A percentile compares a stretch with the other conserved stretches of the same genome.
phyloP scores from a whole-genome alignment of 2,888 invertebrate species.

The Synergus itoensis region DNA sequence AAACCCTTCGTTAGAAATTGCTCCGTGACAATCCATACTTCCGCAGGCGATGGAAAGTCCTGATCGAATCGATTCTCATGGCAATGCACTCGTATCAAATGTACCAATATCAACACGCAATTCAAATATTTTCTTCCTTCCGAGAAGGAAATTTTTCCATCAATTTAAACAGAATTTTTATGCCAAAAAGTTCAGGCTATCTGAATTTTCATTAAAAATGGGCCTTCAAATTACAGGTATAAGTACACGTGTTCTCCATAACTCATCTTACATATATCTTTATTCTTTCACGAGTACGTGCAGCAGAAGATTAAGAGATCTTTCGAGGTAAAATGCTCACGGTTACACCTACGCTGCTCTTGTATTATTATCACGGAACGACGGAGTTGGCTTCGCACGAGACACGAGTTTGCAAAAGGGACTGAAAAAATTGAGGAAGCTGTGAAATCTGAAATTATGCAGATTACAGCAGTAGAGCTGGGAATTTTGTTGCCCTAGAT shows the following conservation, averaged over 20 bases:
- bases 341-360: constrained; percentile 20
- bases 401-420: neutral
- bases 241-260: constrained; percentile 9
- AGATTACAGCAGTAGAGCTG: neutral
- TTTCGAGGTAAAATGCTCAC: neutral
- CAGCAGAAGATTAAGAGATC: constrained; percentile 26
- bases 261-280: neutral
- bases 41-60: constrained; percentile 48
- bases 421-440: constrained; percentile 6
- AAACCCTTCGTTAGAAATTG: constrained; percentile 50
- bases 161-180: neutral
- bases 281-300: neutral
- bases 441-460: constrained; percentile 27
- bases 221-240: constrained; percentile 1
- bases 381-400: constrained; percentile 10
- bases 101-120: neutral
- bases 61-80: constrained; percentile 52
- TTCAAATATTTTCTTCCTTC: neutral
- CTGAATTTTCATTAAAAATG: neutral
- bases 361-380: constrained; percentile 28
- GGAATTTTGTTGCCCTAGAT: constrained; percentile 71
- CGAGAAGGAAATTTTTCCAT: neutral
- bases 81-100: neutral
- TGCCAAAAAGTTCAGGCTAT: neutral
- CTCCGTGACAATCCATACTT: constrained; percentile 53